These are phyloP conservation scores for Sitophilus oryzae DNA, from an alignment of 1,140 invertebrate genomes.

Conservation along the genomic window DNA sequence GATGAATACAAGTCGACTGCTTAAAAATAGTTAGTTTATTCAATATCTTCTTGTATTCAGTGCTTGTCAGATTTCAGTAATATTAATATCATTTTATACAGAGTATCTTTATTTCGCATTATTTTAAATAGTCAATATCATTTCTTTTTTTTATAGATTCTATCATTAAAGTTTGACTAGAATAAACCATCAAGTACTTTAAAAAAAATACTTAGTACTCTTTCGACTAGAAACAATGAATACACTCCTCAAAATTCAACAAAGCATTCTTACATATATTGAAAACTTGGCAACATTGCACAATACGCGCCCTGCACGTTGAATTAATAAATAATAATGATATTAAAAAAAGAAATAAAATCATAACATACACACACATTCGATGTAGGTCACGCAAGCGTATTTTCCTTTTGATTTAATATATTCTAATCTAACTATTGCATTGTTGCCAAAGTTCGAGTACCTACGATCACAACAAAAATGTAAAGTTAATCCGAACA, in stretches of 20 bases:
- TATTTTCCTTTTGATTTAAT: background rate
- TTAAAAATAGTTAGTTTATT: background rate
- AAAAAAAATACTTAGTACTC: slow-evolving; percentile 33
- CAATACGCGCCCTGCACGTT: too few relatives aligned
- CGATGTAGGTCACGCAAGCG: slow-evolving; percentile 16
- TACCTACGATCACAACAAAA: slow-evolving; percentile 16
- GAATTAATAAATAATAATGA: too few relatives aligned
- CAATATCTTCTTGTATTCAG: background rate
- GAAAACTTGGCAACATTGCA: slow-evolving; percentile 10
- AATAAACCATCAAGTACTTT: slow-evolving; percentile 31
- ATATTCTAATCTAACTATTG: background rate
- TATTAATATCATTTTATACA: slow-evolving; percentile 28
- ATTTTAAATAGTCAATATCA: slow-evolving; percentile 9
- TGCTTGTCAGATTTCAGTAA: background rate
- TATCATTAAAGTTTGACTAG: slow-evolving; percentile 30
- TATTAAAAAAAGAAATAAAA: background rate
- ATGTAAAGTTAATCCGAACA: slow-evolving; percentile 8
- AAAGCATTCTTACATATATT: slow-evolving; percentile 13
- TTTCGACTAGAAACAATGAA: slow-evolving; percentile 33
- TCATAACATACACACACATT: slow-evolving; percentile 2
- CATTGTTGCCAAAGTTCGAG: slow-evolving; percentile 7
- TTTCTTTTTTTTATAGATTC: slow-evolving; percentile 23
- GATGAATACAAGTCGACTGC: background rate
- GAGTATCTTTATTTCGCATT: slow-evolving; percentile 4
- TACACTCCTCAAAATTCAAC: slow-evolving; percentile 15